phyloP scores from a whole-genome alignment of 2,888 invertebrate species.

The Creontiades dilutus region DNA sequence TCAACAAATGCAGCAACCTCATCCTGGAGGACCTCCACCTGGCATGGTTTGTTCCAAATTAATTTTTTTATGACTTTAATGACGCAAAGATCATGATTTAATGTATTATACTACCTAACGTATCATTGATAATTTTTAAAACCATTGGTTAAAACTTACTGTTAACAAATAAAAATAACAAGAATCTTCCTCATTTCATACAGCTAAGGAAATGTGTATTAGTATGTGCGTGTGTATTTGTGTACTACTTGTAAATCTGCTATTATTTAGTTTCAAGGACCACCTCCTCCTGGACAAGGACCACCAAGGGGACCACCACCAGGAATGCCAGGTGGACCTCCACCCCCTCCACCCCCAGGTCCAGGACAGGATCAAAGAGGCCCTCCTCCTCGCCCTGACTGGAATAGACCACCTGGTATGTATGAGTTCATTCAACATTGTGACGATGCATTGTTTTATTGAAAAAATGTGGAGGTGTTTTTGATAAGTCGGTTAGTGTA shows the following conservation, averaged over 20 bases:
- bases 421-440: background rate
- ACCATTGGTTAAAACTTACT: background rate
- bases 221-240: no score
- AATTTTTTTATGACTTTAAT: background rate
- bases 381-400: slow-evolving; percentile 81
- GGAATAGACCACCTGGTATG: slow-evolving; percentile 85
- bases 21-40: slow-evolving; percentile 80
- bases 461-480: no score
- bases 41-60: slow-evolving; percentile 72
- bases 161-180: background rate
- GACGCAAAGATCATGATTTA: background rate
- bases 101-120: background rate
- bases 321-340: slow-evolving; percentile 75
- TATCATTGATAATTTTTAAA: no score
- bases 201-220: no score
- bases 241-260: background rate
- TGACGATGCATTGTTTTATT: no score
- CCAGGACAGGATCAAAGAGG: slow-evolving; percentile 73
- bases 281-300: slow-evolving; percentile 80
- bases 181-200: no score
- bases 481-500: no score
- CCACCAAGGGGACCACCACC: slow-evolving; percentile 80
- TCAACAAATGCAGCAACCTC: slow-evolving; percentile 79
- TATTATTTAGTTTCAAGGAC: slow-evolving; percentile 75
- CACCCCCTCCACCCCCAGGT: slow-evolving; percentile 69